phyloP scores from a whole-genome alignment of 2,888 invertebrate species.

The Anagyrus pseudococci region DNA sequence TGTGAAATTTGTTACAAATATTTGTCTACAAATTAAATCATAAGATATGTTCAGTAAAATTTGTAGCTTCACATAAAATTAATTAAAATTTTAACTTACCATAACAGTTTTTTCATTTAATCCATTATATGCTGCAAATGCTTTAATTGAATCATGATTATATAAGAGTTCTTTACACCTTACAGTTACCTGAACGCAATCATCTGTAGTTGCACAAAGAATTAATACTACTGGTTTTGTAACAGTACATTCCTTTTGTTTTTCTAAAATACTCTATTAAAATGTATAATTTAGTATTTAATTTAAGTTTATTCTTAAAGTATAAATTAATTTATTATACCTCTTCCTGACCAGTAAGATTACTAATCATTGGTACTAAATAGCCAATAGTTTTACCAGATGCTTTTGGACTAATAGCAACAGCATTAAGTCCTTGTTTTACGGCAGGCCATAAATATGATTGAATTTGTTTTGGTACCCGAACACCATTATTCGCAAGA shows the following conservation, averaged over 20 bases:
- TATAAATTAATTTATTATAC: conserved; percentile 25
- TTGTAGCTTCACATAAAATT: background rate
- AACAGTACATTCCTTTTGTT: conserved; percentile 9
- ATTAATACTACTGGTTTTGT: conserved; percentile 68
- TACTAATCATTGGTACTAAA: conserved; percentile 71
- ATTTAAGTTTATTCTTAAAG: conserved; percentile 6
- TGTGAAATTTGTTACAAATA: conserved; percentile 70
- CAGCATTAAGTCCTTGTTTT: conserved; percentile 69
- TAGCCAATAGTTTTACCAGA: conserved; percentile 78
- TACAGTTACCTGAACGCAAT: conserved; percentile 45
- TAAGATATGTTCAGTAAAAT: too few species aligned
- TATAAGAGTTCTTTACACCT: conserved; percentile 44
- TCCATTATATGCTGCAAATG: conserved; percentile 51
- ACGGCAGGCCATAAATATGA: conserved; percentile 76
- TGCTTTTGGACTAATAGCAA: conserved; percentile 68
- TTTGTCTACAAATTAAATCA: conserved; percentile 32
- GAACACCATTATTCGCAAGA: conserved; percentile 35
- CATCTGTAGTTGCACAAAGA: conserved; percentile 66
- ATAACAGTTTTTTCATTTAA: conserved; percentile 47
- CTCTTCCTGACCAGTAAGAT: conserved; percentile 58
- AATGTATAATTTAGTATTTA: conserved; percentile 17
- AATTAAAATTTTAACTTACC: conserved; percentile 45
- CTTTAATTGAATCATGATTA: conserved; percentile 41
- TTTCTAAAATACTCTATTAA: conserved; percentile 18
- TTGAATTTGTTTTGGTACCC: conserved; percentile 63